These are phyloP conservation scores for Monodelphis domestica DNA, from an alignment of 2,797 vertebrate species.

Conservation along the genomic window DNA sequence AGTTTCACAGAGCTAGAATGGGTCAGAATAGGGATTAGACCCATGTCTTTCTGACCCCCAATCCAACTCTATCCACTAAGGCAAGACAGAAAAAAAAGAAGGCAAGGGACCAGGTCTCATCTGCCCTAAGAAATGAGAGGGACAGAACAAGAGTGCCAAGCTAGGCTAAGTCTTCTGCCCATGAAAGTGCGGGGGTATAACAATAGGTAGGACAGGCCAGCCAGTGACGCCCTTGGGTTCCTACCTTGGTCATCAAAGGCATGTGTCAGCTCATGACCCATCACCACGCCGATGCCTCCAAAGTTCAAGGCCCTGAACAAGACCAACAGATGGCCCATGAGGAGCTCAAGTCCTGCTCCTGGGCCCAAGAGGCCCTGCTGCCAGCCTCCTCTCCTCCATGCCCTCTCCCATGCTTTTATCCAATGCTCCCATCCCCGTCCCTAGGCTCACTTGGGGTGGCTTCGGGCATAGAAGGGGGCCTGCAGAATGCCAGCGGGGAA, in stretches of 20 bases:
- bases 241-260: slow-evolving; percentile 96
- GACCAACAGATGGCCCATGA: slow-evolving; percentile 37
- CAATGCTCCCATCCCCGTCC: neutral
- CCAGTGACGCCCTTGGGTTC: slow-evolving; percentile 7
- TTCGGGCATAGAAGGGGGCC: slow-evolving; percentile 95
- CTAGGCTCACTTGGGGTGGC: slow-evolving; percentile 93
- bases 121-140: neutral
- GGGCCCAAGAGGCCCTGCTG: neutral
- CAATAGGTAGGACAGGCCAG: neutral
- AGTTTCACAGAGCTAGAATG: neutral
- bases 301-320: slow-evolving; percentile 94
- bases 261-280: slow-evolving; percentile 98
- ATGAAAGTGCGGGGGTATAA: neutral
- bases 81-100: neutral
- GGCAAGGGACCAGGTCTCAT: neutral
- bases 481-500: slow-evolving; percentile 98
- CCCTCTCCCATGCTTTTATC: too few species aligned
- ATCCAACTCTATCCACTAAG: neutral
- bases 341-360: slow-evolving; percentile 3
- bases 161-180: neutral
- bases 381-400: neutral
- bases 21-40: neutral
- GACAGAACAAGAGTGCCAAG: neutral
- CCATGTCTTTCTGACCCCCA: neutral
- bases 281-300: slow-evolving; percentile 97